Evolutionary conservation across 2,113 vertebrate genomes (phyloP).

Genomic region (Eleginops maclovinus): DNA sequence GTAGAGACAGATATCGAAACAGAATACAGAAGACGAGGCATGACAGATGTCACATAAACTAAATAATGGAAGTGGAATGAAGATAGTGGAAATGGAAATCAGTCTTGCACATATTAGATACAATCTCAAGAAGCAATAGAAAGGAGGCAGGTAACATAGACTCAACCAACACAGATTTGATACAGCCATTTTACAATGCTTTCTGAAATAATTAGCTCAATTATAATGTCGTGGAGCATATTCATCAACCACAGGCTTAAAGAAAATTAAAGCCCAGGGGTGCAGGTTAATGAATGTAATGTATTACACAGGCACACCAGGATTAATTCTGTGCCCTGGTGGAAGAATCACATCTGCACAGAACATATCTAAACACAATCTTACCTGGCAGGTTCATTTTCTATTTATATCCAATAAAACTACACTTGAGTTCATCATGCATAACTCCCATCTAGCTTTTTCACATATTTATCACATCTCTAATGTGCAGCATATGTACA

Average conservation of each 20-base stretch:
- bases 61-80: not conserved
- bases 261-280: slow-evolving; percentile 20
- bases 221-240: slow-evolving; percentile 1
- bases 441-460: no score
- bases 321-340: slow-evolving; percentile 1
- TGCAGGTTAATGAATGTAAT: slow-evolving; percentile 10
- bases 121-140: not conserved
- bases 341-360: slow-evolving; percentile 22
- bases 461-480: no score
- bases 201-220: slow-evolving; percentile 16
- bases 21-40: slow-evolving; percentile 2
- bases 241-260: slow-evolving; percentile 10
- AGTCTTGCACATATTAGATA: not conserved
- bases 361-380: slow-evolving; percentile 20
- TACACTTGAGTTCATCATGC: not conserved
- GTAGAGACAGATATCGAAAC: slow-evolving; percentile 8
- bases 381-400: slow-evolving; percentile 29
- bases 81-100: not conserved
- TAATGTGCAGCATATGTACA: not conserved
- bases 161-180: not conserved
- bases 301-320: not conserved
- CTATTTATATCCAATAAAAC: slow-evolving; percentile 23
- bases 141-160: slow-evolving; percentile 15
- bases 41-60: not conserved
- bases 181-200: slow-evolving; percentile 4